These are phyloP conservation scores for Pristionchus entomophagus DNA, from an alignment of 2,888 invertebrate genomes.

Conservation along the genomic window DNA sequence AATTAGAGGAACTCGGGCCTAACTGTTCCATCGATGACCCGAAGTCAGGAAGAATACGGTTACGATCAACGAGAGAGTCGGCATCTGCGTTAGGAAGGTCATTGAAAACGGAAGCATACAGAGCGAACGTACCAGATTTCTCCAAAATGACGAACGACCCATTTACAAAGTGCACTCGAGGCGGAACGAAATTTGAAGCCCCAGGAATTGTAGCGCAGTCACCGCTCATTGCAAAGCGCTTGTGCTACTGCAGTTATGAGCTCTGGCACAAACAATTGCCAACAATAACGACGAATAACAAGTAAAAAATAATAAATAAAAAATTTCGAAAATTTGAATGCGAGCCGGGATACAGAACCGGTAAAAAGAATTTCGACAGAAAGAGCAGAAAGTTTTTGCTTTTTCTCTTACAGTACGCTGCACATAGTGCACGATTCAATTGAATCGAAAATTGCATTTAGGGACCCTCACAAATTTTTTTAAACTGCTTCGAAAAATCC, in stretches of 20 bases:
- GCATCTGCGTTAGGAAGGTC: slow-evolving; percentile 19
- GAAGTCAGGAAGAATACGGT: slow-evolving; percentile 21
- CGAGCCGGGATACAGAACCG: background rate
- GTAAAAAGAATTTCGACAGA: no score
- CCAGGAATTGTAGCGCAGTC: background rate
- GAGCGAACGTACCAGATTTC: background rate
- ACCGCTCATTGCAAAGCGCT: background rate
- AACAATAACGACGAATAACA: background rate
- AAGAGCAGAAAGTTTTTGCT: background rate
- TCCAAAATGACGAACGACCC: slow-evolving; percentile 19
- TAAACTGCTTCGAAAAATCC: no score
- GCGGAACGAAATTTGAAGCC: background rate
- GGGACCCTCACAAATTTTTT: no score
- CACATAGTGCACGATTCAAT: no score
- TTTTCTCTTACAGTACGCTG: slow-evolving; percentile 1
- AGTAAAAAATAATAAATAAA: background rate
- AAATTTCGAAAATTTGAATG: slow-evolving; percentile 26
- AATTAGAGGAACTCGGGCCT: background rate
- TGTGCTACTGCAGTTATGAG: no score
- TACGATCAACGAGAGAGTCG: background rate
- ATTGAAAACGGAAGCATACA: background rate
- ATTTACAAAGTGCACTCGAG: slow-evolving; percentile 15
- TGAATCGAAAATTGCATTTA: no score
- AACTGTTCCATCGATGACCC: slow-evolving; percentile 16
- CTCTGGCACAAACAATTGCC: no score